phyloP scores from a whole-genome alignment of 2,797 vertebrate species.

The Chiloscyllium punctatum region DNA sequence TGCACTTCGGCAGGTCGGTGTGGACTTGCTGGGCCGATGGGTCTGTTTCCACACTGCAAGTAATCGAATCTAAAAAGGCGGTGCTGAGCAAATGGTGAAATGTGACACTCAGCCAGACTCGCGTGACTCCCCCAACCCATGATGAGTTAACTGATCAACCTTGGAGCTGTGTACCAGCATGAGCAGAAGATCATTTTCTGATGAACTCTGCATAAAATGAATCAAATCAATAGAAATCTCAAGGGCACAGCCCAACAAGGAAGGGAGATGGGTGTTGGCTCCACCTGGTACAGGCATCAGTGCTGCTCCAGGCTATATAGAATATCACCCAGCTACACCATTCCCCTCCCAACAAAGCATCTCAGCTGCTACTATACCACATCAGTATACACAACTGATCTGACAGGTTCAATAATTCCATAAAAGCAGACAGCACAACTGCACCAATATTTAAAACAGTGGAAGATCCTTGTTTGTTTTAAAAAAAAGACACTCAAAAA shows the following conservation, averaged over 20 bases:
- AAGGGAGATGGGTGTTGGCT: neutral
- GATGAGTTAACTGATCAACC: neutral
- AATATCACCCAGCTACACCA: neutral
- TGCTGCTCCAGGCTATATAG: neutral
- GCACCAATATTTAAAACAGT: neutral
- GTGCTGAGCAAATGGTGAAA: neutral
- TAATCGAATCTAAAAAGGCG: too few species aligned
- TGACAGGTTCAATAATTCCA: neutral
- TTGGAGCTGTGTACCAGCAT: neutral
- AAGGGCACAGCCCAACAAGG: neutral
- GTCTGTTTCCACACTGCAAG: too few species aligned
- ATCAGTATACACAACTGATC: neutral
- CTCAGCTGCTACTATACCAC: neutral
- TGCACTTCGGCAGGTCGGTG: too few species aligned
- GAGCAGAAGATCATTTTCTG: too few species aligned
- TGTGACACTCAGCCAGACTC: neutral
- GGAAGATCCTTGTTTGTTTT: neutral
- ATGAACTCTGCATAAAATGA: neutral
- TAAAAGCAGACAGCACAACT: neutral
- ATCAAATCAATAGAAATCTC: constrained; percentile 13
- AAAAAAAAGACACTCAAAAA: constrained; percentile 2
- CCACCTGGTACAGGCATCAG: neutral
- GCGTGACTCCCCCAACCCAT: neutral
- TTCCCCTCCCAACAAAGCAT: neutral
- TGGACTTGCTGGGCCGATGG: too few species aligned